A percentile compares a stretch with the other conserved stretches of the same genome.
Evolutionary conservation across 2,888 invertebrate genomes (phyloP).

Genomic region (Rotaria macrura): DNA sequence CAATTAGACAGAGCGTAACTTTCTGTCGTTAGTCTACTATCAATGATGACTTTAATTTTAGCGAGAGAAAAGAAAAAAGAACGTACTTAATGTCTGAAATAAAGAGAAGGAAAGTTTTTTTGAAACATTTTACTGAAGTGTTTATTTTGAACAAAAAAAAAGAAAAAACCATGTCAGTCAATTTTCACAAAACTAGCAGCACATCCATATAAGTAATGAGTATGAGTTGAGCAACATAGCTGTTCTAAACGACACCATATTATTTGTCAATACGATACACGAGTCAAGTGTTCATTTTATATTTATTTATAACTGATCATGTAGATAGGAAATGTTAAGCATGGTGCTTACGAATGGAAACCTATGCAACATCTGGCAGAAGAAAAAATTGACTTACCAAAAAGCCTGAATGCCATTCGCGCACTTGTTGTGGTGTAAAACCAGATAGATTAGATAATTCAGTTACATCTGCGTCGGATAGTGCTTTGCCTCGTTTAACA

Average conservation of each 20-base stretch:
- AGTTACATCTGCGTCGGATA: background rate
- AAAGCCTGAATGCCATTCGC: constrained; percentile 16
- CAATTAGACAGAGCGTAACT: background rate
- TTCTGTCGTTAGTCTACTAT: background rate
- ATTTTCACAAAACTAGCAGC: background rate
- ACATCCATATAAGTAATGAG: background rate
- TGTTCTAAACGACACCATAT: background rate
- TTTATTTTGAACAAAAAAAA: background rate
- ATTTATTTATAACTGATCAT: background rate
- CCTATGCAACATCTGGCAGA: background rate
- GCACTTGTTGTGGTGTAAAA: background rate
- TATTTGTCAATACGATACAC: background rate
- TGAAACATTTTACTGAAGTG: too few species aligned
- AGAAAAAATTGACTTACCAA: background rate
- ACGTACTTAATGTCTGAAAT: background rate
- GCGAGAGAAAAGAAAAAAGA: background rate
- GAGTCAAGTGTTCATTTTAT: background rate
- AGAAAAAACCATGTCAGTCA: background rate
- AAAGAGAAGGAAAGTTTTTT: background rate
- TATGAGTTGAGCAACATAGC: background rate
- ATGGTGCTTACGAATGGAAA: background rate
- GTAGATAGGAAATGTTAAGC: background rate
- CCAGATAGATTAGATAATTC: background rate
- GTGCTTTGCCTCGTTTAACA: background rate
- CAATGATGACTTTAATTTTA: background rate